Evolutionary conservation across 2,888 invertebrate genomes (phyloP).

Genomic region (Nemotelus nigrinus): DNA sequence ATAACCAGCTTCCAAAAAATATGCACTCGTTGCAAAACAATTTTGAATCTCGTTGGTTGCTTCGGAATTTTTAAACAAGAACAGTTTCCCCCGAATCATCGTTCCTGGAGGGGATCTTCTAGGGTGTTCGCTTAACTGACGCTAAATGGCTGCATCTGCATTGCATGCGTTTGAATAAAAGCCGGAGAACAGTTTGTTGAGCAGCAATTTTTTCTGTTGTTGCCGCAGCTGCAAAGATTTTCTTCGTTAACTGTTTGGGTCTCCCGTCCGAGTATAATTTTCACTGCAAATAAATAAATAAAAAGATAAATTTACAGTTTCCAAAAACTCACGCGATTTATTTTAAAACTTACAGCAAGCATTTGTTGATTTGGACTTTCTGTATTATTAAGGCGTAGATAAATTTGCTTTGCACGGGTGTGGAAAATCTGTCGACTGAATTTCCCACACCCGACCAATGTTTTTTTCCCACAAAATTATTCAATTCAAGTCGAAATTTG

Average conservation of each 20-base stretch:
- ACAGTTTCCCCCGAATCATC: not conserved
- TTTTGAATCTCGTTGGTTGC: slow-evolving; percentile 7
- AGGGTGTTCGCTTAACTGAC: slow-evolving; percentile 21
- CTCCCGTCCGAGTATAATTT: slow-evolving; percentile 24
- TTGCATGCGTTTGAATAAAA: not conserved
- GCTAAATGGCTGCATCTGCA: slow-evolving; percentile 7
- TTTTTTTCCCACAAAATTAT: slow-evolving; percentile 8
- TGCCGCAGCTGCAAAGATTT: slow-evolving; percentile 22
- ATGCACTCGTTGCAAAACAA: not conserved
- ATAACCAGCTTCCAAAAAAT: not conserved
- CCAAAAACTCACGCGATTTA: not conserved
- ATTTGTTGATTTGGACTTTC: slow-evolving; percentile 32
- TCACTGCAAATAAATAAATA: slow-evolving; percentile 6
- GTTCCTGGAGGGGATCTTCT: not conserved
- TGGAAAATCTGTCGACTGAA: slow-evolving; percentile 35
- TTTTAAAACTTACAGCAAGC: slow-evolving; percentile 8
- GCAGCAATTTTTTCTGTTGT: slow-evolving; percentile 24
- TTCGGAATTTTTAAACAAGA: slow-evolving; percentile 37
- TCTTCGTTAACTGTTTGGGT: slow-evolving; percentile 19
- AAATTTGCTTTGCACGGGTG: slow-evolving; percentile 2
- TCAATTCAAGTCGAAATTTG: slow-evolving; percentile 28
- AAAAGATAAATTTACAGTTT: not conserved
- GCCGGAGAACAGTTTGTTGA: not conserved
- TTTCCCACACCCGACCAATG: slow-evolving; percentile 10
- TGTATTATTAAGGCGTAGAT: slow-evolving; percentile 36